Evolutionary conservation across 2,888 invertebrate genomes (phyloP).

Genomic region (Dasypogon diadema): DNA sequence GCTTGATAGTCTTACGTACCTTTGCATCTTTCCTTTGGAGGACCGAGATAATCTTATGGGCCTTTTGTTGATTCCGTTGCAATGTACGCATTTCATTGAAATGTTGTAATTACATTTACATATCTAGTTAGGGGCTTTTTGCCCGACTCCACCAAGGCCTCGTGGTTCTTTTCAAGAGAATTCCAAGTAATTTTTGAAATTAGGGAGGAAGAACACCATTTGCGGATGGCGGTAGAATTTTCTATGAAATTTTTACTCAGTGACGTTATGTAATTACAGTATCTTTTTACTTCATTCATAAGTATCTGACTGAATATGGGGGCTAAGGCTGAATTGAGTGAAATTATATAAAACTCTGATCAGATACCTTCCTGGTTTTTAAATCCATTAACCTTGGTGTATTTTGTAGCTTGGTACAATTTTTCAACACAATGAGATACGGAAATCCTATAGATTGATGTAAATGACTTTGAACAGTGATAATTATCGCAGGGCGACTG

Average conservation of each 20-base stretch:
- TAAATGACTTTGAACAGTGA: too few species aligned
- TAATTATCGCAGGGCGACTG: too few species aligned
- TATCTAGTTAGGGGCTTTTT: slow-evolving; percentile 2
- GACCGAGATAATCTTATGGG: slow-evolving; percentile 18
- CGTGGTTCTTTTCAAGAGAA: neutral
- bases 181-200: neutral
- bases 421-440: too few species aligned
- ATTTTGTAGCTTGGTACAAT: too few species aligned
- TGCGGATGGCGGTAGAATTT: neutral
- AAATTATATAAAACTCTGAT: neutral
- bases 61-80: slow-evolving; percentile 4
- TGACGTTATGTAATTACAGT: neutral
- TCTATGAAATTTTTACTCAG: neutral
- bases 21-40: slow-evolving; percentile 6
- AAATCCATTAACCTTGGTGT: neutral
- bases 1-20: neutral
- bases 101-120: slow-evolving; percentile 34
- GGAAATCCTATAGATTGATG: too few species aligned
- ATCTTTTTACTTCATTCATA: neutral
- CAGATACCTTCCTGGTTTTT: neutral
- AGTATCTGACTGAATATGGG: neutral
- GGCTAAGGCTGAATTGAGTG: neutral
- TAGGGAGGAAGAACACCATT: neutral
- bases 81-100: slow-evolving; percentile 36
- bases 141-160: slow-evolving; percentile 8